Evolutionary conservation across 1,140 invertebrate species (phyloP), one percentile per base, ranked within the genome.

Genomic region (Drosophila prosaltans): DNA sequence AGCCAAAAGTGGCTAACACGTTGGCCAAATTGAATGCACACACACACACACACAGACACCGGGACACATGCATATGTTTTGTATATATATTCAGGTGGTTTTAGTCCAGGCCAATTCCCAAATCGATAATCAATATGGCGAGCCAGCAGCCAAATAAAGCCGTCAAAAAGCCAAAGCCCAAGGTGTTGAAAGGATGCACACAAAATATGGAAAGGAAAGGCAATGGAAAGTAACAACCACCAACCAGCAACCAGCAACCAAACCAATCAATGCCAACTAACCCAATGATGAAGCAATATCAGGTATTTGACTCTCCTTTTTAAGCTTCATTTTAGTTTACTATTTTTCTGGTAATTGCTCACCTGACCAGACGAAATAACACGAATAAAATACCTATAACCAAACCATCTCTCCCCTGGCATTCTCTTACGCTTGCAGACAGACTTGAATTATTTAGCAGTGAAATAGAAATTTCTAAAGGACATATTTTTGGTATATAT

Each of bases 71-170:
- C 36, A 55, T 8, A 21, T 6, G 41, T 36, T 36, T 36, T 36
- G 32, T 21, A 61, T 8, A 71, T 45, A 66, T 65, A 62, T 36
- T 57, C 40, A 60, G 71, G n/a, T 43, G 63, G 36, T 40, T 9
- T 58, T 58, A 74, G 74, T 54, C 74, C 68, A 62, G 75, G 71
- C 51, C 70, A 89, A 91, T 91, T 91, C 88, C 88, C 88, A 90
- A 91, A 91, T 91, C 83, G 88, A 91, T 91, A 91, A 91, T 91
- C 88, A 91, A 91, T 91, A 91, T 89, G 84, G 84, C 84, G 81
- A 80, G 78, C 81, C 85, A 57, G 80, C 81, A 69, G 68, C 67
- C 54, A 88, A 89, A 88, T 88, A 88, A 89, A 88, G 84, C 78
- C 81, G 69, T 88, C 84, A 88, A 82, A 81, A 80, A 69, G 76